Percentiles rank a stretch among this genome's conserved stretches.
Evolutionary conservation across 2,797 vertebrate genomes (phyloP).

Genomic region (Glyptemys insculpta): DNA sequence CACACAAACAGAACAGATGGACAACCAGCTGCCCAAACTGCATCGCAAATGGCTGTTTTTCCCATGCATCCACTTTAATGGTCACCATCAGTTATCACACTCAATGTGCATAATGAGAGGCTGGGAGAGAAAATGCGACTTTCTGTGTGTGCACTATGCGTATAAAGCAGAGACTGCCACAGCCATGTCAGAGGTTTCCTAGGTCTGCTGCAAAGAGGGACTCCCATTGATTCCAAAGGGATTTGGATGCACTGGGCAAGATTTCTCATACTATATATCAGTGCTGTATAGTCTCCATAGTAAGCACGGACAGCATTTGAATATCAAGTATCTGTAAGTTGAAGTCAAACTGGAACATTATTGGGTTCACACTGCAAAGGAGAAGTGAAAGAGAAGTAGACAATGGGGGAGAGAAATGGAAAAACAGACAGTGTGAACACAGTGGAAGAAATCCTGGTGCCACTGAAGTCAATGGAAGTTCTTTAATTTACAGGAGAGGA

Average conservation of each 20-base stretch:
- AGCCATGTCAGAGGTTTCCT: background rate
- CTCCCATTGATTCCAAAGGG: background rate
- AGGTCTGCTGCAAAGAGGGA: background rate
- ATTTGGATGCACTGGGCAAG: background rate
- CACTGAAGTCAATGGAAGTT: background rate
- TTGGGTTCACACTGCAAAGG: background rate
- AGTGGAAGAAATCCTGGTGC: background rate
- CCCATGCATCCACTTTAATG: background rate
- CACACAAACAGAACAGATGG: background rate
- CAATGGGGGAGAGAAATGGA: background rate
- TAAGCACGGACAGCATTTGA: background rate
- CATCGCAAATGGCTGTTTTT: background rate
- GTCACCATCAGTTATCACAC: background rate
- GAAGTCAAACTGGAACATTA: background rate
- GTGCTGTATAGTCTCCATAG: background rate
- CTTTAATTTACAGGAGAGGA: background rate
- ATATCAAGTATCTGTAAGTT: background rate
- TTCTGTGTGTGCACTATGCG: background rate
- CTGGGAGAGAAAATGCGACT: background rate
- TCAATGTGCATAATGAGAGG: background rate
- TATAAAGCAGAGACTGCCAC: background rate
- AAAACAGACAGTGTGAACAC: background rate
- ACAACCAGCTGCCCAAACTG: background rate
- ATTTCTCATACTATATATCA: background rate
- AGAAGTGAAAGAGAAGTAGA: background rate